Base-by-base conservation (phyloP, 2,888 invertebrate species). In the Ophioninae sp. region DNA sequence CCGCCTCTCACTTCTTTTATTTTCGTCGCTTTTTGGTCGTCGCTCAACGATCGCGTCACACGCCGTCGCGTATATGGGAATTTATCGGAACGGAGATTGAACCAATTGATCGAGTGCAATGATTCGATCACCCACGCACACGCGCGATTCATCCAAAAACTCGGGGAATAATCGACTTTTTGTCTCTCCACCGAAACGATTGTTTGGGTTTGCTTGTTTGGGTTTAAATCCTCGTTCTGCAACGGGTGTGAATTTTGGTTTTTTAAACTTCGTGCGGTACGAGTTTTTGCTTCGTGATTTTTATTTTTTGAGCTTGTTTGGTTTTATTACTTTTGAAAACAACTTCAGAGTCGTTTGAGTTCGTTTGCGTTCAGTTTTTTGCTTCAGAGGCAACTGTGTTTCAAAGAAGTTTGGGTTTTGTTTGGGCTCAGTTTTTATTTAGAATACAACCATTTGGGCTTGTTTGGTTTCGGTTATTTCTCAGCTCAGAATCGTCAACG, bases 61-160 rank as follows among this genome's bases (percentile, higher is more conserved):
- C 75, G 68, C 62, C 62, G 68, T 59, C 44, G 30, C 57, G 73
- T 76, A 73, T 64, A 82, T 73, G 56, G 64, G 79, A 84, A 84
- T 84, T 84, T 82, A 84, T 84, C 64, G 79, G 73, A 68, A 77
- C 82, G 61, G 67, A 75, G 82, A 84, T 84, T 79, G 84, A 79
- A 79, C 84, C 82, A 84, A 84, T 84, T 84, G 81, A 84, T 84
- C 82, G 76, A 81, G 64, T 76, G 79, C 82, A 70, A 57, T 79
- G 84, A 78, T 75, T 79, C 72, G 75, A 82, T 59, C 56, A 61
- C 57, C 72, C 70, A 20, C 57, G 79, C 41, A 70, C 62, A 41
- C 20, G 20, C 17, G 30, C 44, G 39, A 68, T 73, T 23, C 39
- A 6, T n/a, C 44, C 20, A 21, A 56, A 68, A 7, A 44, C 17